Conservation (phyloP, 2,888 invertebrate genomes). For the Phaonia tiefii region DNA sequence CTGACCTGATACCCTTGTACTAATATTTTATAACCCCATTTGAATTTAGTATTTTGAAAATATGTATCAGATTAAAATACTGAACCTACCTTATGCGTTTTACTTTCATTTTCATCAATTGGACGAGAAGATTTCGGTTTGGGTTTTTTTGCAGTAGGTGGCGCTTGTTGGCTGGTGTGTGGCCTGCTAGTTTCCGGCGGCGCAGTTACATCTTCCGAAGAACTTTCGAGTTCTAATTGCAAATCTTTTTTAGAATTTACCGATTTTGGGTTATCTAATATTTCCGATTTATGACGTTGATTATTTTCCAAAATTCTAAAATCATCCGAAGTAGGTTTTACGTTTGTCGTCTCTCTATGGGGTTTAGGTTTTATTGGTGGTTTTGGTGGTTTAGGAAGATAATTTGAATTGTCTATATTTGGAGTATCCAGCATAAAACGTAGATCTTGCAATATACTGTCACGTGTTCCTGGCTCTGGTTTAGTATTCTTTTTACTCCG, state of each 20-base stretch:
- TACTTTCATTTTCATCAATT: background rate
- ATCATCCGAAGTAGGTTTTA: background rate
- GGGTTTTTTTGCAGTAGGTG: conserved; percentile 1
- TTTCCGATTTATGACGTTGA: too few relatives aligned
- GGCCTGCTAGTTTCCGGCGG: background rate
- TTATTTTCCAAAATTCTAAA: background rate
- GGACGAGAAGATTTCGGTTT: background rate
- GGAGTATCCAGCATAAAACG: conserved; percentile 41
- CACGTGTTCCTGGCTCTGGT: background rate
- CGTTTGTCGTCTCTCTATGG: too few relatives aligned
- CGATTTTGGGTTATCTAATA: too few relatives aligned
- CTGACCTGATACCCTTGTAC: too few relatives aligned
- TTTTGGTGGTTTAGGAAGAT: background rate
- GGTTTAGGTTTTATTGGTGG: background rate
- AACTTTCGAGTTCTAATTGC: background rate
- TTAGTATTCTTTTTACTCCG: background rate
- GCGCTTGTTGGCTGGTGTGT: background rate
- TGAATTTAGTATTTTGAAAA: too few relatives aligned
- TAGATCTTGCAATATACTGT: conserved; percentile 26
- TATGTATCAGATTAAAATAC: too few relatives aligned
- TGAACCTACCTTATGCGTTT: conserved; percentile 5
- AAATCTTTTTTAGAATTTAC: too few relatives aligned
- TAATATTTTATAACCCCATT: too few relatives aligned
- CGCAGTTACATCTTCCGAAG: background rate
- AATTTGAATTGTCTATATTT: background rate